Conservation (phyloP, 2,113 vertebrate genomes). For the Tricholaema leucomelas region DNA sequence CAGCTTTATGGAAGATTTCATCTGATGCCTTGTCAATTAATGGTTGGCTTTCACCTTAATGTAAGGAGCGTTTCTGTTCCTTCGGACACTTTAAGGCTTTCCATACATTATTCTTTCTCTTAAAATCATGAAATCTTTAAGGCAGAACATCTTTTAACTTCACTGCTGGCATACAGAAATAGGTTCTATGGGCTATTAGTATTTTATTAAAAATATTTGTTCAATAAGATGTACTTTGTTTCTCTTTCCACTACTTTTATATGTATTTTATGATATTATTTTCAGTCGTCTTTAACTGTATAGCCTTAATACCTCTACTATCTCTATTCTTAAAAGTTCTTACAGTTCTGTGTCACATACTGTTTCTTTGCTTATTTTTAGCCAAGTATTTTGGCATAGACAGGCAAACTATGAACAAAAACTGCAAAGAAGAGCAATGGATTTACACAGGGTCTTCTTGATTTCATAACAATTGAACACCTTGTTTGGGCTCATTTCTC, state of each 20-base stretch:
- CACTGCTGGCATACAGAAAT: neutral
- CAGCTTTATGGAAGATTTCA: neutral
- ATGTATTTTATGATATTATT: neutral
- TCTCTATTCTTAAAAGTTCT: neutral
- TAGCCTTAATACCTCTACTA: neutral
- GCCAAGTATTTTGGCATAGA: neutral
- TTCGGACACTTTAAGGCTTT: neutral
- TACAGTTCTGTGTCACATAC: neutral
- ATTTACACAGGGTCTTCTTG: neutral
- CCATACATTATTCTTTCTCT: neutral
- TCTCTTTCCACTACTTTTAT: neutral
- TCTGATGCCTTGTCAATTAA: neutral
- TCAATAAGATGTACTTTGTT: neutral
- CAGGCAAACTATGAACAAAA: neutral
- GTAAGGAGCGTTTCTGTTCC: neutral
- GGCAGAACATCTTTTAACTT: neutral
- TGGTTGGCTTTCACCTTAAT: neutral
- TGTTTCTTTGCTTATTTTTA: neutral
- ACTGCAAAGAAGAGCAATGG: neutral
- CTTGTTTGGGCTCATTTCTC: neutral
- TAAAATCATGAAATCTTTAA: neutral
- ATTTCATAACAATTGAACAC: neutral
- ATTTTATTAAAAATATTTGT: neutral
- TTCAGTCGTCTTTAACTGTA: neutral
- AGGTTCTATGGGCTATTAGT: neutral